phyloP scores from a whole-genome alignment of 1,140 invertebrate genomes.

The Ostrea denselamellosa region DNA sequence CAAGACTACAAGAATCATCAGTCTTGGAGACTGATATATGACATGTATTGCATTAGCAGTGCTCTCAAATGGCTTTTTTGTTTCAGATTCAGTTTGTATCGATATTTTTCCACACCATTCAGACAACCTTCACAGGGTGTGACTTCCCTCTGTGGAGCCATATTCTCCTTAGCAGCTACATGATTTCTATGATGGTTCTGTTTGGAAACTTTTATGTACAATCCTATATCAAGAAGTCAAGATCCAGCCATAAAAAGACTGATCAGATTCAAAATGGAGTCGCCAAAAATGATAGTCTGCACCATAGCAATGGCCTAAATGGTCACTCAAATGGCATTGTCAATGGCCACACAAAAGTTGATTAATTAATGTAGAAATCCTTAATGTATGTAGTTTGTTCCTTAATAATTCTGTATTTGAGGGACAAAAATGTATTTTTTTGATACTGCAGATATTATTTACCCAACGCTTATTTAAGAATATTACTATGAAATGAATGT shows the following conservation, averaged over 20 bases:
- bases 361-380: neutral
- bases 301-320: conserved; percentile 41
- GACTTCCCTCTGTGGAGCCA: conserved; percentile 78
- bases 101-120: conserved; percentile 70
- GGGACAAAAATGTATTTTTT: neutral
- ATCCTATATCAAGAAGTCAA: conserved; percentile 73
- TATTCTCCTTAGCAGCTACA: conserved; percentile 75
- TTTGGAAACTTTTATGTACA: conserved; percentile 81
- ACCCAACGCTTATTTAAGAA: too few relatives aligned
- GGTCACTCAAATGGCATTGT: conserved; percentile 51
- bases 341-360: conserved; percentile 32
- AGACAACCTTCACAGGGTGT: conserved; percentile 73
- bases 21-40: too few relatives aligned
- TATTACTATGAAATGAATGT: too few relatives aligned
- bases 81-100: conserved; percentile 75
- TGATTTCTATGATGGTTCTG: conserved; percentile 77
- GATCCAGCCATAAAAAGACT: conserved; percentile 31
- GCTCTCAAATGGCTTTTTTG: conserved; percentile 22
- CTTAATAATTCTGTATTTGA: neutral
- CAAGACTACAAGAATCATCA: too few relatives aligned
- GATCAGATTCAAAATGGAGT: conserved; percentile 41
- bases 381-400: neutral
- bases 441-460: too few relatives aligned
- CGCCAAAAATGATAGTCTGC: neutral
- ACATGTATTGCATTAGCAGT: too few relatives aligned